Evolutionary conservation across 1,140 invertebrate genomes (phyloP).

Genomic region (Chionoecetes opilio): DNA sequence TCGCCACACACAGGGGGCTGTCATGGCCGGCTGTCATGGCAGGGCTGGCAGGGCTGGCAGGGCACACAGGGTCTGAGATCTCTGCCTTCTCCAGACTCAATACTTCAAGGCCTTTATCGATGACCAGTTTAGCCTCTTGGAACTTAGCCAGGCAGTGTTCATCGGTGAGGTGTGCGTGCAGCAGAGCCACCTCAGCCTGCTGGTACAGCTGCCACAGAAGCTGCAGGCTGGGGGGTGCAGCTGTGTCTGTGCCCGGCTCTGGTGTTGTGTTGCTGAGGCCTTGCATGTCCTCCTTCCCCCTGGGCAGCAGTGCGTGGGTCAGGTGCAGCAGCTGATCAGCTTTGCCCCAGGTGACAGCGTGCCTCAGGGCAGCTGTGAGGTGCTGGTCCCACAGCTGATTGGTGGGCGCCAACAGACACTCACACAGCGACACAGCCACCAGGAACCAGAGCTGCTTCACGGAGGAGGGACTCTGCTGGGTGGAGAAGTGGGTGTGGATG

Average conservation of each 20-base stretch:
- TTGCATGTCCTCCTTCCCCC: slow-evolving; percentile 39
- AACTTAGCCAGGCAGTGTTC: neutral
- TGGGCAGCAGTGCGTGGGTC: slow-evolving; percentile 62
- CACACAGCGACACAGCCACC: slow-evolving; percentile 48
- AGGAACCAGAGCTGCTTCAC: slow-evolving; percentile 74
- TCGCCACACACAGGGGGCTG: neutral
- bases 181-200: slow-evolving; percentile 40
- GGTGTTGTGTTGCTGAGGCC: neutral
- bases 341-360: slow-evolving; percentile 66
- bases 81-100: neutral
- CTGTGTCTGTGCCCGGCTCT: neutral
- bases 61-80: neutral
- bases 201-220: slow-evolving; percentile 36
- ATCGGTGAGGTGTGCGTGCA: neutral
- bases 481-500: slow-evolving; percentile 37
- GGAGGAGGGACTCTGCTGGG: slow-evolving; percentile 60
- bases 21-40: neutral
- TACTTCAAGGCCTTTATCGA: neutral
- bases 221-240: neutral
- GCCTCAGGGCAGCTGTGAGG: slow-evolving; percentile 40
- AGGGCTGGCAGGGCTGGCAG: neutral
- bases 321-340: slow-evolving; percentile 57
- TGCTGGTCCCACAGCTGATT: slow-evolving; percentile 49
- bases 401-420: slow-evolving; percentile 12
- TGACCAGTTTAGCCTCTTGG: neutral